These are phyloP conservation scores for Holocentrus rufus DNA, from an alignment of 2,797 vertebrate species.

Conservation along the genomic window DNA sequence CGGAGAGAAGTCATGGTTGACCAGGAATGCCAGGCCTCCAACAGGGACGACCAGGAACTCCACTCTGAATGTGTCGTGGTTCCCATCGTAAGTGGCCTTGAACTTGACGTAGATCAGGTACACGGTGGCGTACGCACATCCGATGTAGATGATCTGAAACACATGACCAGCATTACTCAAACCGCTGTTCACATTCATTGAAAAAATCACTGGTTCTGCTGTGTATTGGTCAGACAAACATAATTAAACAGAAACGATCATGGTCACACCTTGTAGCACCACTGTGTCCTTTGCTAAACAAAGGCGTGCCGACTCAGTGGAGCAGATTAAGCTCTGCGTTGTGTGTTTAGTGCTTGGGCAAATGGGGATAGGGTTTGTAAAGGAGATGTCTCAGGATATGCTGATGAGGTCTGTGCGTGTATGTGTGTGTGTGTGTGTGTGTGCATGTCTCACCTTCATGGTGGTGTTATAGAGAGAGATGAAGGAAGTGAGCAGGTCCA, in stretches of 20 bases:
- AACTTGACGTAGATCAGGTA: slow-evolving; percentile 97
- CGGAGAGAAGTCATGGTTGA: slow-evolving; percentile 97
- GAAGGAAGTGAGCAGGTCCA: slow-evolving; percentile 97
- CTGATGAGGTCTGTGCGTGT: too few relatives aligned
- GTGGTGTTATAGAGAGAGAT: slow-evolving; percentile 98
- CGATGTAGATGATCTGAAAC: slow-evolving; percentile 92
- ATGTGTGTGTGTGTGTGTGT: too few relatives aligned
- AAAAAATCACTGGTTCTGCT: too few relatives aligned
- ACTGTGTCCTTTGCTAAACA: slow-evolving; percentile 51
- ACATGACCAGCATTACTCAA: not conserved
- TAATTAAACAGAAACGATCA: not conserved
- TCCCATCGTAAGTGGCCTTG: slow-evolving; percentile 97
- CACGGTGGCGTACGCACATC: slow-evolving; percentile 92
- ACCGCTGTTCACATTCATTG: too few relatives aligned
- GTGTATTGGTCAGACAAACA: too few relatives aligned
- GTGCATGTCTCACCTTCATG: slow-evolving; percentile 91
- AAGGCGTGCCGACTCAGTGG: slow-evolving; percentile 22
- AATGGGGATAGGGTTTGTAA: slow-evolving; percentile 9
- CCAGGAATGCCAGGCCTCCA: slow-evolving; percentile 92
- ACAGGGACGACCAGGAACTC: slow-evolving; percentile 97
- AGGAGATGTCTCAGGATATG: not conserved
- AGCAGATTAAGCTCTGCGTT: not conserved
- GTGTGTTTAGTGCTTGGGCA: slow-evolving; percentile 16
- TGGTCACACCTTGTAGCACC: not conserved
- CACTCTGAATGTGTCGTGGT: slow-evolving; percentile 96